phyloP scores from a whole-genome alignment of 2,888 invertebrate species.

The Girardia tigrina region DNA sequence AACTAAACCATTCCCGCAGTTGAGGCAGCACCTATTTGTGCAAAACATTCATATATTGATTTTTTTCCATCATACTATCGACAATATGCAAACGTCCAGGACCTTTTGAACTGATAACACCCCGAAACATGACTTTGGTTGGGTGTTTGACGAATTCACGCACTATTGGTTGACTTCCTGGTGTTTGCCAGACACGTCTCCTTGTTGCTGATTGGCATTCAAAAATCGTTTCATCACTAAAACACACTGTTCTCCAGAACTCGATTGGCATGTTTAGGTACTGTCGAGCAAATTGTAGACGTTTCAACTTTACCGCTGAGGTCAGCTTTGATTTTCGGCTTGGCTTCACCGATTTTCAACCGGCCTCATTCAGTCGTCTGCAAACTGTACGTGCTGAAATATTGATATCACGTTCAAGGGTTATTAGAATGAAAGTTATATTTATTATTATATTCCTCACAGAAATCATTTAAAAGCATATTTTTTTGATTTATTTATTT shows the following conservation, averaged over 20 bases:
- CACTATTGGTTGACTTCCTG: background rate
- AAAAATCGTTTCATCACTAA: conserved; percentile 17
- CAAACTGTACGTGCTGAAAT: conserved; percentile 6
- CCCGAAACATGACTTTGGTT: too few species aligned
- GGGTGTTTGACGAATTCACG: too few species aligned
- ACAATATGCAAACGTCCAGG: too few species aligned
- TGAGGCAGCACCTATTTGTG: conserved; percentile 13
- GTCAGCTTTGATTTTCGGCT: conserved; percentile 17
- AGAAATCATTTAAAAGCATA: too few species aligned
- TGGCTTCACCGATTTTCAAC: conserved; percentile 27
- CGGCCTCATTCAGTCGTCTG: conserved; percentile 11
- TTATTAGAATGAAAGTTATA: too few species aligned
- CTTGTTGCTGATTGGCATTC: conserved; percentile 28
- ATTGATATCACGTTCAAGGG: conserved; percentile 11
- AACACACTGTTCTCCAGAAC: conserved; percentile 29
- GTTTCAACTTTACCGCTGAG: background rate
- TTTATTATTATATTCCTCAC: too few species aligned
- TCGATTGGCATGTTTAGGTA: background rate
- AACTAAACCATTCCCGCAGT: conserved; percentile 12
- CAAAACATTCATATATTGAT: too few species aligned
- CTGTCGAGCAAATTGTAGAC: conserved; percentile 26
- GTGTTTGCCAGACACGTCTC: conserved; percentile 26
- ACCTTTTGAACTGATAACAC: too few species aligned
- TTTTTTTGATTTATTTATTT: too few species aligned
- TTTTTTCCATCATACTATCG: too few species aligned